These are phyloP conservation scores for Heteropelma amictum DNA, from an alignment of 2,888 invertebrate genomes.

Conservation along the genomic window DNA sequence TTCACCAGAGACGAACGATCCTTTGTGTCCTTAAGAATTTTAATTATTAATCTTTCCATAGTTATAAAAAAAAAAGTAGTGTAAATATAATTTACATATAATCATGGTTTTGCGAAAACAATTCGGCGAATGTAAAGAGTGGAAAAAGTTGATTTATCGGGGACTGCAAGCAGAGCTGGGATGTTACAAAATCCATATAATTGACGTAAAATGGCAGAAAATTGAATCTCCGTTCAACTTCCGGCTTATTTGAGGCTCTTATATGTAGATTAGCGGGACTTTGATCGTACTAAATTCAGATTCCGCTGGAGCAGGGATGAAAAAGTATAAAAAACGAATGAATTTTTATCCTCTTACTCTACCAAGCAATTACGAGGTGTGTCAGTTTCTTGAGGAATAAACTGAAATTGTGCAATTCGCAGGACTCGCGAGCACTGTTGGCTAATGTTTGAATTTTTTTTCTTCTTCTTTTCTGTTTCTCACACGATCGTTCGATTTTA, in stretches of 20 bases:
- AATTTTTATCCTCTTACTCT: conserved; percentile 46
- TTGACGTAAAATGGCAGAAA: too few relatives aligned
- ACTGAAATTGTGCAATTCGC: conserved; percentile 50
- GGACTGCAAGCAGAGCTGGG: too few relatives aligned
- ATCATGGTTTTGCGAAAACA: not conserved
- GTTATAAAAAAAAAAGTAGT: too few relatives aligned
- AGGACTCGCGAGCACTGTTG: conserved; percentile 41
- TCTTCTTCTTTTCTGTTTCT: not conserved
- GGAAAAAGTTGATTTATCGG: too few relatives aligned
- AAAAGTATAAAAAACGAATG: not conserved
- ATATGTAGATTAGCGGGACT: too few relatives aligned
- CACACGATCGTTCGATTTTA: conserved; percentile 12
- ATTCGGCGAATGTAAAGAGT: too few relatives aligned
- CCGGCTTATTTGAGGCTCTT: too few relatives aligned
- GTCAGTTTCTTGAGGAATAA: conserved; percentile 60
- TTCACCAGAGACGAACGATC: conserved; percentile 66
- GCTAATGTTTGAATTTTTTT: conserved; percentile 39
- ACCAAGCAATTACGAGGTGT: conserved; percentile 58
- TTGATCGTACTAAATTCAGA: not conserved
- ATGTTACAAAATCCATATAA: too few relatives aligned
- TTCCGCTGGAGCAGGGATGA: not conserved
- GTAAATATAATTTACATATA: too few relatives aligned
- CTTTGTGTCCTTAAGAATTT: not conserved
- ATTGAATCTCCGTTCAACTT: too few relatives aligned
- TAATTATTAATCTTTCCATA: not conserved